phyloP scores from a whole-genome alignment of 2,888 invertebrate species.

The Leptopilina drosophilae region DNA sequence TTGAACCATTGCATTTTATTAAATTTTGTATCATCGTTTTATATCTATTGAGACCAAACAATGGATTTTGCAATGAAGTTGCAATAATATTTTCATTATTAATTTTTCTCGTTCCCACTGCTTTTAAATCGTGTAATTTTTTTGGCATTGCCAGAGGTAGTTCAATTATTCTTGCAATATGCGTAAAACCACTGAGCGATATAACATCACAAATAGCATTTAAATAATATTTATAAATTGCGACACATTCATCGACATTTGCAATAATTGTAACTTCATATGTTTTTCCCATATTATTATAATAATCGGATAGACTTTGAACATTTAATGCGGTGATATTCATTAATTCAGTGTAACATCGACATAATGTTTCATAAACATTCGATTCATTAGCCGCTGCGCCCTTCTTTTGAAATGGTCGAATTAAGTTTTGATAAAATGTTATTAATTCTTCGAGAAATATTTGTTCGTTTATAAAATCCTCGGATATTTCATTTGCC shows the following conservation, averaged over 20 bases:
- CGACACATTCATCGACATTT: conserved; percentile 85
- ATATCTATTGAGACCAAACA: conserved; percentile 79
- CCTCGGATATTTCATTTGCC: conserved; percentile 65
- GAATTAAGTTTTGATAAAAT: conserved; percentile 82
- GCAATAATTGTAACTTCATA: conserved; percentile 84
- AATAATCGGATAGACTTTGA: conserved; percentile 84
- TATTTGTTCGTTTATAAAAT: conserved; percentile 82
- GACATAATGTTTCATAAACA: conserved; percentile 83
- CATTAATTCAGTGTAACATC: conserved; percentile 84
- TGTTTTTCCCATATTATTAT: conserved; percentile 81
- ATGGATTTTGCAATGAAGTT: conserved; percentile 81
- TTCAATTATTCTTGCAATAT: conserved; percentile 82
- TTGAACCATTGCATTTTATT: conserved; percentile 76
- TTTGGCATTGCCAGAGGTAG: conserved; percentile 80
- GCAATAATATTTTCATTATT: conserved; percentile 80
- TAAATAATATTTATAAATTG: conserved; percentile 85
- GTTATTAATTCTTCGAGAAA: conserved; percentile 84
- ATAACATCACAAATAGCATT: conserved; percentile 85
- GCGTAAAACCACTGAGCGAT: conserved; percentile 84
- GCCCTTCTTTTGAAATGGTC: conserved; percentile 83
- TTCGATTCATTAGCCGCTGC: conserved; percentile 79
- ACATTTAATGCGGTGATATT: conserved; percentile 84
- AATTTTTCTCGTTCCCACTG: conserved; percentile 79
- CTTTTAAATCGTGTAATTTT: conserved; percentile 80
- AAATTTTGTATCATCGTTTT: conserved; percentile 81